Evolutionary conservation across 2,888 invertebrate species (phyloP), one percentile per base, ranked within the genome.

Genomic region (Cosmorhoe ocellata): DNA sequence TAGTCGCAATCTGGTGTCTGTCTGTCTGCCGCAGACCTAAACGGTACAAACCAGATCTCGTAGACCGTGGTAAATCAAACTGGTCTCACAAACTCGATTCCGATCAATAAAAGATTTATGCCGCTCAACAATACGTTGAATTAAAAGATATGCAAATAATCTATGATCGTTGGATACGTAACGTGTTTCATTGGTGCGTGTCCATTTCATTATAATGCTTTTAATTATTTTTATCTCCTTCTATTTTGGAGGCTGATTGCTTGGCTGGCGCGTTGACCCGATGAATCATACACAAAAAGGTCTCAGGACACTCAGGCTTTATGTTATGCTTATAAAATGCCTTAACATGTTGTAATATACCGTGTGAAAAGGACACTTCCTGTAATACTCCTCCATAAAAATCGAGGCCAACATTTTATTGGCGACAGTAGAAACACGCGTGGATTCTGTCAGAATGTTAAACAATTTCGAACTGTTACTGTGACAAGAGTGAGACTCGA

Each of bases 381-480:
- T 81, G 76, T 70, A 76, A 76, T 77, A 69, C 72, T 73, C 69
- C 70, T 66, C 68, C 68, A 83, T 76, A 79, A 84, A 84, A 79
- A 87, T 79, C 73, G 79, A 84, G 88, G 85, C 78, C 82, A 81
- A 73, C 71, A 71, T 74, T 84, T 84, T 83, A 84, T 84, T 84
- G 79, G 81, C 79, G 79, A 79, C 79, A 75, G 72, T 75, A 72
- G 43, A 45, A 44, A 13, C 65, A 67, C 73, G 71, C 74, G 69
- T 73, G 79, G 76, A 81, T 81, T 80, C 80, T 71, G 77, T 76
- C 76, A 77, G 89, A 89, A 90, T 89, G 84, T 79, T 87, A 88
- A 90, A 73, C 81, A 86, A 88, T 77, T 83, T 85, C 83, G 74
- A 72, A 79, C 69, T 24, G 13, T 71, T 66, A 74, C 71, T 73